Evolutionary conservation across 2,797 vertebrate species (phyloP), one percentile per base, ranked within the genome.

Genomic region (Zenarchopterus dispar): DNA sequence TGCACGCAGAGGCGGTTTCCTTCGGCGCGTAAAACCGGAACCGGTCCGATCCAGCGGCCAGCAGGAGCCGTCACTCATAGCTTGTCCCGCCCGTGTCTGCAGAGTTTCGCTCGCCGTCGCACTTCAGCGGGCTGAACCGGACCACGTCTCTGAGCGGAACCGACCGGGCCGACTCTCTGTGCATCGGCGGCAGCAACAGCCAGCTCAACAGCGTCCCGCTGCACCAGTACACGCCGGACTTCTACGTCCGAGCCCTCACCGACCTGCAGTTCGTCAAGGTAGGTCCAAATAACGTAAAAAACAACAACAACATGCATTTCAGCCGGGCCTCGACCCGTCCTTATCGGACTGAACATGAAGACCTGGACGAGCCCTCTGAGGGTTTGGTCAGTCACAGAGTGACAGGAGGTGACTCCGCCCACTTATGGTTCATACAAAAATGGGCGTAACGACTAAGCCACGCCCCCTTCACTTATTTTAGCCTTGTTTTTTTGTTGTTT

Each of bases 261-360:
- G 96, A 98, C 90, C 91, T 98, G 28, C 97, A 98, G 92, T 96
- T 93, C 15, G 92, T 96, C 64, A 98, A 97, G 96, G 97, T 98
- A 5, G 26, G 73, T 62, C 2, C 6, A 8, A 28, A 4, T n/a
- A n/a, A n/a, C n/a, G n/a, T n/a, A n/a, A n/a, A n/a, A n/a, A n/a
- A n/a, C n/a, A n/a, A n/a, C n/a, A n/a, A n/a, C n/a, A n/a, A n/a
- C n/a, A n/a, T n/a, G n/a, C n/a, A n/a, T n/a, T n/a, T n/a, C n/a
- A n/a, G n/a, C n/a, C n/a, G n/a, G n/a, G n/a, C n/a, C n/a, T n/a
- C n/a, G n/a, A n/a, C n/a, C n/a, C n/a, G n/a, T n/a, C n/a, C n/a
- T n/a, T n/a, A n/a, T n/a, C n/a, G n/a, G n/a, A n/a, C n/a, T n/a
- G n/a, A n/a, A n/a, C n/a, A n/a, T n/a, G n/a, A n/a, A n/a, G n/a